These are phyloP conservation scores for Neodiprion virginianus DNA, from an alignment of 1,140 invertebrate species.

Conservation along the genomic window DNA sequence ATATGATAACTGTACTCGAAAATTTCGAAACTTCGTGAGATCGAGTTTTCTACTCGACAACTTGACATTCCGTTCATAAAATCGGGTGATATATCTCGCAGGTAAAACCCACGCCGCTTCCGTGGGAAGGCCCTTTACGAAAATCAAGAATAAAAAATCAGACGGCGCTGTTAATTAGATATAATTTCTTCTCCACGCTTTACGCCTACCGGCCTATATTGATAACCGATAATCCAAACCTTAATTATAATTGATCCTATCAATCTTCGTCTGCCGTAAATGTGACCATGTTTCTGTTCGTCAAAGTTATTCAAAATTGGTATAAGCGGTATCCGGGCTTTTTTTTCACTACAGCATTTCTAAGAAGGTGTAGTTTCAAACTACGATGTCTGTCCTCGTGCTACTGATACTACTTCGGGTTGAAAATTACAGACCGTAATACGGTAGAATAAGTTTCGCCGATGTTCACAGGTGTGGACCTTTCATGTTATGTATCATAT, in stretches of 20 bases:
- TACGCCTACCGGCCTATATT: not conserved
- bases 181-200: not conserved
- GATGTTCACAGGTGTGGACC: no score
- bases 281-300: no score
- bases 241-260: not conserved
- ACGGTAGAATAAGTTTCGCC: no score
- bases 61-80: conserved; percentile 7
- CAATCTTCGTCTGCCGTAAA: not conserved
- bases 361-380: no score
- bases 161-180: not conserved
- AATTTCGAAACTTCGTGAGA: not conserved
- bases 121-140: not conserved
- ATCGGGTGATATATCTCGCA: not conserved
- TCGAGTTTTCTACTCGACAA: not conserved
- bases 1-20: not conserved
- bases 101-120: not conserved
- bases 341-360: no score
- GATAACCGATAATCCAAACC: not conserved
- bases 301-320: no score
- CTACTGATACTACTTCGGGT: no score
- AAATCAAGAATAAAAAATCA: not conserved
- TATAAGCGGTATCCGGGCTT: no score
- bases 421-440: no score
- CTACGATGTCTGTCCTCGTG: no score
- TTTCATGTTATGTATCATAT: no score